These are phyloP conservation scores for Acleris sparsana DNA, from an alignment of 2,888 invertebrate species.

Conservation along the genomic window DNA sequence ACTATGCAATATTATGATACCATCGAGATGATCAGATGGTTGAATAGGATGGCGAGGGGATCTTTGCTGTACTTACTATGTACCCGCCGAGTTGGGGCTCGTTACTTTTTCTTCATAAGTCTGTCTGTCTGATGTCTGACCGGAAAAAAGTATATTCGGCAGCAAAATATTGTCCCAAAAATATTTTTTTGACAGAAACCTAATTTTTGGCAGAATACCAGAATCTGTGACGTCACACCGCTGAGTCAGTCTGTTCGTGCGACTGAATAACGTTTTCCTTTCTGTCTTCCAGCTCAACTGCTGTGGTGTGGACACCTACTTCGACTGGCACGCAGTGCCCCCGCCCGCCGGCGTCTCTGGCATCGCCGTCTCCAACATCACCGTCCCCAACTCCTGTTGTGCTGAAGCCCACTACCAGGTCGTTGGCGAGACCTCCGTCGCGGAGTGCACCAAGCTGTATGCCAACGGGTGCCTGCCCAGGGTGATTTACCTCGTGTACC, in stretches of 20 bases:
- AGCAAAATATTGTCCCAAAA: no score
- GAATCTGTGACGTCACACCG: no score
- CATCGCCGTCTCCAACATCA: constrained; percentile 66
- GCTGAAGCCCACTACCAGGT: constrained; percentile 54
- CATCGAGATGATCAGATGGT: no score
- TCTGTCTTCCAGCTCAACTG: constrained; percentile 84
- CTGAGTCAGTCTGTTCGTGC: not conserved
- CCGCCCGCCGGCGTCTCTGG: constrained; percentile 53
- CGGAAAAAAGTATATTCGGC: no score
- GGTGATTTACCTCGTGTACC: constrained; percentile 85
- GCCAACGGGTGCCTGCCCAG: constrained; percentile 85
- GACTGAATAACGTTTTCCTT: not conserved
- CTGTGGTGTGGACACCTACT: constrained; percentile 85
- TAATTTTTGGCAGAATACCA: no score
- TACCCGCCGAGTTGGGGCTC: no score
- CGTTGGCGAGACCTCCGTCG: constrained; percentile 46
- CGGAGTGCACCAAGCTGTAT: constrained; percentile 68
- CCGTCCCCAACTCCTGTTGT: constrained; percentile 86
- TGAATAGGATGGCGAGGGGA: no score
- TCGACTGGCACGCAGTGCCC: constrained; percentile 82
- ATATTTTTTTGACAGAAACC: no score
- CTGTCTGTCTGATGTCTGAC: no score
- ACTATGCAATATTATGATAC: no score
- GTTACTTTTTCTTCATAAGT: no score
- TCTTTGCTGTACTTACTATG: no score